These are phyloP conservation scores for Microctenopoma lineatum DNA, from an alignment of 2,797 vertebrate species.

Conservation along the genomic window DNA sequence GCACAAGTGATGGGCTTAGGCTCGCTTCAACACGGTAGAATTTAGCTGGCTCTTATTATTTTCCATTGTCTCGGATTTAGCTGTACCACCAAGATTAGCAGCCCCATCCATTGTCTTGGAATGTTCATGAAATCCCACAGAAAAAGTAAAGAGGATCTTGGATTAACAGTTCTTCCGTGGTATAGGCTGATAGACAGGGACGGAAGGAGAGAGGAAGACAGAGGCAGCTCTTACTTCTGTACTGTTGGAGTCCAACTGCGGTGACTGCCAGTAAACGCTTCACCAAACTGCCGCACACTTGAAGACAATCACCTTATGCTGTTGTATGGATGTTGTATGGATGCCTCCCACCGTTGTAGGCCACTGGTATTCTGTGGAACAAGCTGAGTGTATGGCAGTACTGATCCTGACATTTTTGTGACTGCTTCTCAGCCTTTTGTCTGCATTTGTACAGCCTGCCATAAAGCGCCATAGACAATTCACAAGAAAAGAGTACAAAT, in stretches of 20 bases:
- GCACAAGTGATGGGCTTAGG: slow-evolving; percentile 84
- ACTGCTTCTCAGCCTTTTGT: slow-evolving; percentile 67
- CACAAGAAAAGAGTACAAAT: slow-evolving; percentile 53
- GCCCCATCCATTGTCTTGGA: slow-evolving; percentile 82
- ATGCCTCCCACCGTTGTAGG: slow-evolving; percentile 79
- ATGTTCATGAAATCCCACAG: slow-evolving; percentile 87
- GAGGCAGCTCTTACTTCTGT: slow-evolving; percentile 52
- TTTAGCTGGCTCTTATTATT: slow-evolving; percentile 83
- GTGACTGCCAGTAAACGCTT: slow-evolving; percentile 72
- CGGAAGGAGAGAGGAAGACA: slow-evolving; percentile 36
- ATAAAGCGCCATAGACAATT: slow-evolving; percentile 60
- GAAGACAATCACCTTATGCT: slow-evolving; percentile 78
- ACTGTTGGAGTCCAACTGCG: slow-evolving; percentile 62
- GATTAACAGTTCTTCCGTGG: slow-evolving; percentile 83
- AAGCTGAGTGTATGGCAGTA: slow-evolving; percentile 46
- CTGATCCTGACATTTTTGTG: slow-evolving; percentile 66
- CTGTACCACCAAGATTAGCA: slow-evolving; percentile 87
- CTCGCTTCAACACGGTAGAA: slow-evolving; percentile 79
- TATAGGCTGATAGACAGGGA: slow-evolving; percentile 66
- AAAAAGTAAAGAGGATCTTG: slow-evolving; percentile 86
- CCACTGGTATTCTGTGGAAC: slow-evolving; percentile 55
- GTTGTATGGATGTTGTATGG: slow-evolving; percentile 70
- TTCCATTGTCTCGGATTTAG: slow-evolving; percentile 86
- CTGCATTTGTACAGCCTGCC: slow-evolving; percentile 38
- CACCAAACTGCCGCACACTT: slow-evolving; percentile 72